Evolutionary conservation across 2,888 invertebrate species (phyloP), one percentile per base, ranked within the genome.

Genomic region (Merodon equestris): DNA sequence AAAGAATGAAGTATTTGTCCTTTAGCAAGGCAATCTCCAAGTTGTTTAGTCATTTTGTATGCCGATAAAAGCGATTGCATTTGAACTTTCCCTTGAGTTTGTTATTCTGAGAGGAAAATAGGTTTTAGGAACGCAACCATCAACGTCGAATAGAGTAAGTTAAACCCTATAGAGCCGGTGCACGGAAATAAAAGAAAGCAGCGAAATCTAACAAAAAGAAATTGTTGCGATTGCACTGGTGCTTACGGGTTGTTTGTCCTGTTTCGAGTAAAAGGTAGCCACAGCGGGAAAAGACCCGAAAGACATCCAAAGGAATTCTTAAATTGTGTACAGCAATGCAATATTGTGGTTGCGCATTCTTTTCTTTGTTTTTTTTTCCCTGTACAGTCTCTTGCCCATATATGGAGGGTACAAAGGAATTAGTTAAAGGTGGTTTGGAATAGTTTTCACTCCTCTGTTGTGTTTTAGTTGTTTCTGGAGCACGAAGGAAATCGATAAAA

Each of bases 51-150:
- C 60, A 54, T 57, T 68, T 53, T 64, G 36, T 57, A 14, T 42
- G 47, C 48, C 44, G 64, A 70, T 58, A 74, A 64, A 79, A 60
- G 14, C 48, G 60, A 74, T 74, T 79, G 74, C 79, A 64, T 74
- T 74, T 60, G 60, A 64, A 79, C 63, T 64, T 68, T 72, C 40
- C 58, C 51, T 64, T 27, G 47, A 42, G 36, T 57, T 51, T 27
- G 27, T 67, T 18, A 36, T 27, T 48, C 61, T 27, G 34, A 74
- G 27, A 4, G 73, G 68, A 63, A 68, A 79, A 74, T 74, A 74
- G 79, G 79, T 79, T 79, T 79, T 74, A 79, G 64, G 63, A 74
- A 79, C 79, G 74, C 79, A 74, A 79, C 73, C 79, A 79, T 79
- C 73, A 58, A 73, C 68, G n/a, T 40, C 3, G 68, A 64, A 68